Evolutionary conservation across 2,888 invertebrate genomes (phyloP).

Genomic region (Bombylius discolor): DNA sequence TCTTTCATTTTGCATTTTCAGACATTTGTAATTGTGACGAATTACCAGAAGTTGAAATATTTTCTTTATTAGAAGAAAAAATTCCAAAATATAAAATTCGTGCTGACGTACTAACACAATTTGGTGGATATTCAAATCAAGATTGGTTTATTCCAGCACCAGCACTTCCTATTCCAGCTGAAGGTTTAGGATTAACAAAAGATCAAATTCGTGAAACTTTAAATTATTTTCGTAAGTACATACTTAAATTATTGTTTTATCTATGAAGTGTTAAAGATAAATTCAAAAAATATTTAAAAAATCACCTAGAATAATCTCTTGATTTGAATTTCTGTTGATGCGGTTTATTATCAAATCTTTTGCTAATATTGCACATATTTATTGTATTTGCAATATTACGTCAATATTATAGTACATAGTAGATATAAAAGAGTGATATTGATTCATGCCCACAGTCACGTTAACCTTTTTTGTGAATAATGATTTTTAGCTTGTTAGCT

Average conservation of each 20-base stretch:
- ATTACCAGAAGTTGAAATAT: slow-evolving; percentile 90
- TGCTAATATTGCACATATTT: too few relatives aligned
- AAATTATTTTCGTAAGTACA: slow-evolving; percentile 90
- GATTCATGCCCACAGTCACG: background rate
- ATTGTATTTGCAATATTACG: too few relatives aligned
- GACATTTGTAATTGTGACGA: slow-evolving; percentile 87
- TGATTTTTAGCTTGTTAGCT: too few relatives aligned
- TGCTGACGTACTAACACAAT: slow-evolving; percentile 85
- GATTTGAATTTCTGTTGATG: too few relatives aligned
- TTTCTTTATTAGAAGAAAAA: slow-evolving; percentile 87
- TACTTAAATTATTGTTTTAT: too few relatives aligned
- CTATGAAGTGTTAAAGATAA: too few relatives aligned
- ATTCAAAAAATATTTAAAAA: too few relatives aligned
- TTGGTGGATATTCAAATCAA: slow-evolving; percentile 55
- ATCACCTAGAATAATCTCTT: too few relatives aligned
- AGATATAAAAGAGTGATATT: background rate
- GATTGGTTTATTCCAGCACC: slow-evolving; percentile 91
- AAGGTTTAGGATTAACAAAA: slow-evolving; percentile 71
- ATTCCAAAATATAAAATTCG: slow-evolving; percentile 88
- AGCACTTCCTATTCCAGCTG: slow-evolving; percentile 58
- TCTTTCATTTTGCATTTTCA: slow-evolving; percentile 38
- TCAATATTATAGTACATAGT: too few relatives aligned
- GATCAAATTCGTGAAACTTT: slow-evolving; percentile 93
- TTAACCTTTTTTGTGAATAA: too few relatives aligned
- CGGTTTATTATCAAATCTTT: too few relatives aligned